A percentile compares a stretch with the other conserved stretches of the same genome.
These are phyloP conservation scores for Hypsibius dujardini DNA, from an alignment of 1,140 invertebrate species.

Conservation along the genomic window DNA sequence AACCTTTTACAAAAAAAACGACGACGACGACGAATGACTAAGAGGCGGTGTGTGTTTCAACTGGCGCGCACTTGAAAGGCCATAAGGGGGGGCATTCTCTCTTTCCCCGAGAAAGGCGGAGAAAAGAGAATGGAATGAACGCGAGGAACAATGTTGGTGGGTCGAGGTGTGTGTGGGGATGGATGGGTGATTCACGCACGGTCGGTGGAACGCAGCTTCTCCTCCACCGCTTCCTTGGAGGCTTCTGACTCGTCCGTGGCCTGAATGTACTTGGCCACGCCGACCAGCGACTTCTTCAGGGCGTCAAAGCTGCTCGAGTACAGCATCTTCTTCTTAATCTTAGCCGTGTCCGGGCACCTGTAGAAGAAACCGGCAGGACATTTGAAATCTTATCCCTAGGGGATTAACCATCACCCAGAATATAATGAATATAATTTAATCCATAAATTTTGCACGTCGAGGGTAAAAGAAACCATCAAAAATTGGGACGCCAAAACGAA, in stretches of 20 bases:
- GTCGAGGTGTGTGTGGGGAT: not conserved
- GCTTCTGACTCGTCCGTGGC: slow-evolving; percentile 34
- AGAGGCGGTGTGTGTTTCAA: not conserved
- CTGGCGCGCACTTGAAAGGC: not conserved
- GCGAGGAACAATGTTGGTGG: not conserved
- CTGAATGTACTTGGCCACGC: slow-evolving; percentile 90
- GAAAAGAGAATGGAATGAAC: not conserved
- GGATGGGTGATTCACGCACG: slow-evolving; percentile 48
- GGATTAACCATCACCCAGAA: no score
- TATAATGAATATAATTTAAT: no score
- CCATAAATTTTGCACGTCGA: no score
- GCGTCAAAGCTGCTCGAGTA: slow-evolving; percentile 92
- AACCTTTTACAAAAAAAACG: not conserved
- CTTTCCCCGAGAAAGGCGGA: not conserved
- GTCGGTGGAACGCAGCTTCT: slow-evolving; percentile 69
- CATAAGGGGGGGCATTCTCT: not conserved
- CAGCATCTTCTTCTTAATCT: slow-evolving; percentile 98
- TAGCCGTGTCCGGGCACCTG: slow-evolving; percentile 77
- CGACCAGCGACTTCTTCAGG: slow-evolving; percentile 79
- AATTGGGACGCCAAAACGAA: no score
- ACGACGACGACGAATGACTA: not conserved
- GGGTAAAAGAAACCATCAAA: no score
- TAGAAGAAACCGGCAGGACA: slow-evolving; percentile 17
- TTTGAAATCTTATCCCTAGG: no score
- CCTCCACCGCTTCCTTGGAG: slow-evolving; percentile 23